Percentiles rank a stretch among this genome's conserved stretches.
phyloP scores from a whole-genome alignment of 2,113 vertebrate genomes.

The Scatophagus argus region DNA sequence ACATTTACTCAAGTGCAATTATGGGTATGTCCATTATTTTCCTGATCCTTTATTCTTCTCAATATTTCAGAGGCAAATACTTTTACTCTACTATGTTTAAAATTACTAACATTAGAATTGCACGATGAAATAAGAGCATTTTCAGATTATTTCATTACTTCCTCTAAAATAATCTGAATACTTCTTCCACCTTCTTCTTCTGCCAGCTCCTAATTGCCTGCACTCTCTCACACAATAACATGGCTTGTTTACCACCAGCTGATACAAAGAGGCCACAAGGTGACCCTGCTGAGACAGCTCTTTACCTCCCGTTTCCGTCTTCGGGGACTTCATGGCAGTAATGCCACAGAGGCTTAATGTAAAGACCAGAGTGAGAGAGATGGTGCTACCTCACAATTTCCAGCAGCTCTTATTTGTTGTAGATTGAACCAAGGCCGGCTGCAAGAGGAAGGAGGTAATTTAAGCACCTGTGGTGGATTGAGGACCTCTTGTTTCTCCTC shows the following conservation, averaged over 20 bases:
- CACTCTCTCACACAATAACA: slow-evolving; percentile 4
- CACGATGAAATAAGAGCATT: background rate
- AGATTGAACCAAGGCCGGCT: slow-evolving; percentile 59
- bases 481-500: slow-evolving; percentile 58
- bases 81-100: too few relatives aligned
- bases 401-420: slow-evolving; percentile 65
- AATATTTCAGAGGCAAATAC: too few relatives aligned
- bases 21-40: too few relatives aligned
- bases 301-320: slow-evolving; percentile 18
- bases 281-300: slow-evolving; percentile 51
- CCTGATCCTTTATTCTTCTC: too few relatives aligned
- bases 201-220: background rate
- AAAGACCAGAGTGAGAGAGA: slow-evolving; percentile 42
- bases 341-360: slow-evolving; percentile 42
- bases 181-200: too few relatives aligned
- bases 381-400: slow-evolving; percentile 39
- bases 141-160: background rate
- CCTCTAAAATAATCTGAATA: background rate
- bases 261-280: slow-evolving; percentile 37
- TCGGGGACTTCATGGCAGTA: slow-evolving; percentile 33
- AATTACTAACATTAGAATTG: too few relatives aligned
- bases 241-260: slow-evolving; percentile 41
- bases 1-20: too few relatives aligned
- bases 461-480: slow-evolving; percentile 69
- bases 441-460: slow-evolving; percentile 65